phyloP scores from a whole-genome alignment of 2,797 vertebrate species.

The Cyclura pinguis region DNA sequence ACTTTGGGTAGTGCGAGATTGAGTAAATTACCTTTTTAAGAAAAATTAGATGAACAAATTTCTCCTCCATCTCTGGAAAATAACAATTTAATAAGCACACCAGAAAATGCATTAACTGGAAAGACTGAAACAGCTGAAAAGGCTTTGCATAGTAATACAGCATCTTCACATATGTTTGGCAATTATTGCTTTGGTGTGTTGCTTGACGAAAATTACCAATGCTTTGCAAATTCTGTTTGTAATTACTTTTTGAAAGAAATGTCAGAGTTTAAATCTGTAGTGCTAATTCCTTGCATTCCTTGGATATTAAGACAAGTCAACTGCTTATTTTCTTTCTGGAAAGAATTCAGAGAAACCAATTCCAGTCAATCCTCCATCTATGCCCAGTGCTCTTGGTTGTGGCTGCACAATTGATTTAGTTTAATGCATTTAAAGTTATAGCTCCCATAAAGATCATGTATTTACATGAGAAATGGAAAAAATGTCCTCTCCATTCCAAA shows the following conservation, averaged over 20 bases:
- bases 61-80: neutral
- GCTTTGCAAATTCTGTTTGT: conserved; percentile 15
- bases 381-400: neutral
- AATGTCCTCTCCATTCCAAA: neutral
- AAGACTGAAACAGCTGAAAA: neutral
- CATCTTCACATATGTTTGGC: neutral
- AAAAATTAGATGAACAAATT: neutral
- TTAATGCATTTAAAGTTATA: neutral
- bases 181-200: conserved; percentile 19
- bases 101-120: neutral
- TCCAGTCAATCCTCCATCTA: neutral
- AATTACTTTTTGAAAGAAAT: conserved; percentile 29
- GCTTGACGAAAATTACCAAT: conserved; percentile 16
- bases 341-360: conserved; percentile 17
- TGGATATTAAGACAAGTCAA: neutral
- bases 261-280: conserved; percentile 12
- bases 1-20: neutral
- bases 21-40: neutral
- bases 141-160: conserved; percentile 25
- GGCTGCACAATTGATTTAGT: conserved; percentile 19
- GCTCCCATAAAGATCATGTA: neutral
- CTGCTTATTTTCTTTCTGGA: neutral
- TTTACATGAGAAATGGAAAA: neutral
- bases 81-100: neutral
- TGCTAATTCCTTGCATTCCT: conserved; percentile 34